A percentile compares a stretch with the other conserved stretches of the same genome.
Evolutionary conservation across 2,113 vertebrate species (phyloP).

Genomic region (Montifringilla adamsi): DNA sequence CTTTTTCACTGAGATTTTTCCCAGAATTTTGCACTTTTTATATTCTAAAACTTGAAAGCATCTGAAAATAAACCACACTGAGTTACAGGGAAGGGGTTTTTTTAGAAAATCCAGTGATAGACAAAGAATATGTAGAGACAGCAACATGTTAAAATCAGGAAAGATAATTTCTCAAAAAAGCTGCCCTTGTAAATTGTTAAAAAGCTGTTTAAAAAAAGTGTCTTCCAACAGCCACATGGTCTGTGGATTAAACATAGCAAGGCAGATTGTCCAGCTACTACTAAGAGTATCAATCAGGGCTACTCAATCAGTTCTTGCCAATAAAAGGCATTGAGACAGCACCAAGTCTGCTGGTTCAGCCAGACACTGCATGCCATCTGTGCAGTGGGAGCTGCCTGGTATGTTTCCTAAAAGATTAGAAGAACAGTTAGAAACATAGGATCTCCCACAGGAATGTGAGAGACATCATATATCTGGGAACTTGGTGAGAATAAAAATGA

Average conservation of each 20-base stretch:
- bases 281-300: slow-evolving; percentile 41
- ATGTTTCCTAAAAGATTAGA: neutral
- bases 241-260: slow-evolving; percentile 58
- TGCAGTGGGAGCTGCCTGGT: slow-evolving; percentile 20
- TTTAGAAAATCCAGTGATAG: slow-evolving; percentile 38
- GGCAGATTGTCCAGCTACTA: slow-evolving; percentile 61
- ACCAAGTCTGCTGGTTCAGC: slow-evolving; percentile 31
- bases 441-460: slow-evolving; percentile 19
- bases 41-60: slow-evolving; percentile 1
- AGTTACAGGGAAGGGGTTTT: neutral
- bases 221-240: slow-evolving; percentile 41
- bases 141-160: slow-evolving; percentile 12
- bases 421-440: neutral
- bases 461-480: neutral
- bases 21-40: neutral
- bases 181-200: slow-evolving; percentile 31
- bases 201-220: slow-evolving; percentile 48
- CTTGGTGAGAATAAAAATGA: neutral
- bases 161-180: slow-evolving; percentile 41
- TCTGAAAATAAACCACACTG: slow-evolving; percentile 1
- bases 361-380: slow-evolving; percentile 35
- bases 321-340: slow-evolving; percentile 15
- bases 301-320: slow-evolving; percentile 30
- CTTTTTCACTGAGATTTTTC: neutral
- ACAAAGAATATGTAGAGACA: slow-evolving; percentile 37